Evolutionary conservation across 1,140 invertebrate genomes (phyloP), one percentile per base, ranked within the genome.

Genomic region (Cotesia typhae): DNA sequence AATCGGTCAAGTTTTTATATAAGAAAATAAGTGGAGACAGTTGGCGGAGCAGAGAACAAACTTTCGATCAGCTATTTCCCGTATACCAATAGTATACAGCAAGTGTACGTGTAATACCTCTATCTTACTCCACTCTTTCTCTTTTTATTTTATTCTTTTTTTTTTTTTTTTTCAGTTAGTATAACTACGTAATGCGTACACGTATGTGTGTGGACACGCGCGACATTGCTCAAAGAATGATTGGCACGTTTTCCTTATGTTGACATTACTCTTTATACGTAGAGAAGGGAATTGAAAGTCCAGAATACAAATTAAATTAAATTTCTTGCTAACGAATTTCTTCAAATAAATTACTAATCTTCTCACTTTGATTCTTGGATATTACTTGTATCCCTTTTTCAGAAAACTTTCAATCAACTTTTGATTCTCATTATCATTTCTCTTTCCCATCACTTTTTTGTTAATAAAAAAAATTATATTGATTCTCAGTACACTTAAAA

Each of bases 181-280:
- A 67, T 67, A 17, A 67, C 60, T n/a, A 20, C 12, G 37, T 71
- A 28, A 41, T 41, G 41, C 41, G 41, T 41, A 41, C 10, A 41
- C 5, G 10, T 41, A 41, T 64, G 41, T 41, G 38, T n/a, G 51
- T 67, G 9, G 64, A 72, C 55, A 71, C 51, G 70, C 70, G 63
- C 51, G 52, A 53, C 60, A 52, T 64, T 53, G 63, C 53, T 67
- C 59, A 64, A 59, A 53, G 70, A 72, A 67, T 72, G 63, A 72
- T 60, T 57, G 51, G 53, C 64, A 59, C 37, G 52, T 65, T 60
- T 57, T 67, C 55, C 28, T 65, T 64, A 52, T 65, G 36, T 57
- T 36, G 10, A 65, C 57, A 20, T 59, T 20, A 59, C 20, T 41
- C 17, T 28, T 28, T 59, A 4, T 14, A 17, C 57, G 10, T 20